These are phyloP conservation scores for Psammodynastes pulverulentus DNA, from an alignment of 2,113 vertebrate genomes.

Conservation along the genomic window DNA sequence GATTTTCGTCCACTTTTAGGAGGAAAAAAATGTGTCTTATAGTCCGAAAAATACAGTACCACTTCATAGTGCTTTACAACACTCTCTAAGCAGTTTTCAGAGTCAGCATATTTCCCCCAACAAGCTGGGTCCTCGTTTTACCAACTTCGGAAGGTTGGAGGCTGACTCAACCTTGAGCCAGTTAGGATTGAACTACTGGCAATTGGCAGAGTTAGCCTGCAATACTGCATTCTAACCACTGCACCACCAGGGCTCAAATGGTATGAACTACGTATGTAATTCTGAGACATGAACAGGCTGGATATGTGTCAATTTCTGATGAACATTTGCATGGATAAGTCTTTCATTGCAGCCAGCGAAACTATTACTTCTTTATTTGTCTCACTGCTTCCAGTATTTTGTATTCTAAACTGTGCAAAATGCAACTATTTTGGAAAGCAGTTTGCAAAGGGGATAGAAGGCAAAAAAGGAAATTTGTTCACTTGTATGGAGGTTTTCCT, in stretches of 20 bases:
- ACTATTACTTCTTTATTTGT: not conserved
- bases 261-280: not conserved
- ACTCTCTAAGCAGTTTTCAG: no score
- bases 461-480: slow-evolving; percentile 9
- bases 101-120: no score
- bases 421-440: slow-evolving; percentile 33
- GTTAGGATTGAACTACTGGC: no score
- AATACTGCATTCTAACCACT: no score
- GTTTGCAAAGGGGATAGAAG: slow-evolving; percentile 7
- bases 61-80: no score
- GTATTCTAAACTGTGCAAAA: slow-evolving; percentile 16
- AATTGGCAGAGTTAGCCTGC: no score
- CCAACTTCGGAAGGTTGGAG: no score
- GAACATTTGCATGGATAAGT: not conserved
- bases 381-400: slow-evolving; percentile 34
- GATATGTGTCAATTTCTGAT: not conserved
- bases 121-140: no score
- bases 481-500: slow-evolving; percentile 47
- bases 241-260: not conserved
- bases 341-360: not conserved
- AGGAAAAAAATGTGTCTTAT: no score
- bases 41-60: no score
- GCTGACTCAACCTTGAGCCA: no score
- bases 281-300: not conserved
- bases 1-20: no score